Evolutionary conservation across 2,888 invertebrate genomes (phyloP), one percentile per base, ranked within the genome.

Genomic region (Mycalesis mineus): DNA sequence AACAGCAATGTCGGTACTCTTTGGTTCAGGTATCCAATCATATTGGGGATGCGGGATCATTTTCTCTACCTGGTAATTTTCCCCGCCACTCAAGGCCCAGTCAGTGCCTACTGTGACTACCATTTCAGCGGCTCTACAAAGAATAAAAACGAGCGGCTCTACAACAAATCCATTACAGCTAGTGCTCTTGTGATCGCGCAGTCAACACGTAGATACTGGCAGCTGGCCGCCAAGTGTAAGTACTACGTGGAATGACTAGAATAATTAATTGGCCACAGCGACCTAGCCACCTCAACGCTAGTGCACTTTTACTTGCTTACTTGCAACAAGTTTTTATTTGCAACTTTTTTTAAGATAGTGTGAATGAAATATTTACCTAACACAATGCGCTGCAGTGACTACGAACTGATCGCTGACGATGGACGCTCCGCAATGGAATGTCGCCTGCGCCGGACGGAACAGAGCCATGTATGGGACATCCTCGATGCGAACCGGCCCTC

Each of bases 351-450:
- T n/a, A n/a, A n/a, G n/a, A n/a, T 22, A 22, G 22, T 22, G 22
- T 22, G 22, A 22, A 5, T 22, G 22, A 22, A 4, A 5, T 22
- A 22, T 22, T 22, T 22, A 22, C 22, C 2, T 22, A 14, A 52
- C 52, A n/a, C 63, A 63, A 44, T 63, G 63, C 0, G 61, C 63
- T 29, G 63, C 63, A 0, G 63, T 55, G 0, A 63, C 9, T 4
- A 63, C 47, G 40, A 60, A 50, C 37, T 40, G 36, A 7, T 56
- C 55, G 17, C 45, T 52, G 1, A 63, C 36, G 48, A 62, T 61
- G 7, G 41, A 53, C 0, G 61, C 63, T 5, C 63, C 63, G 17
- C 63, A 63, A 5, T 31, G 15, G 13, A 50, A 55, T 0, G 13
- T 3, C 0, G 15, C 5, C 0, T 41, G 28, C 2, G 44, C 40